phyloP scores from a whole-genome alignment of 2,888 invertebrate genomes.

The Crepidodera aurea region DNA sequence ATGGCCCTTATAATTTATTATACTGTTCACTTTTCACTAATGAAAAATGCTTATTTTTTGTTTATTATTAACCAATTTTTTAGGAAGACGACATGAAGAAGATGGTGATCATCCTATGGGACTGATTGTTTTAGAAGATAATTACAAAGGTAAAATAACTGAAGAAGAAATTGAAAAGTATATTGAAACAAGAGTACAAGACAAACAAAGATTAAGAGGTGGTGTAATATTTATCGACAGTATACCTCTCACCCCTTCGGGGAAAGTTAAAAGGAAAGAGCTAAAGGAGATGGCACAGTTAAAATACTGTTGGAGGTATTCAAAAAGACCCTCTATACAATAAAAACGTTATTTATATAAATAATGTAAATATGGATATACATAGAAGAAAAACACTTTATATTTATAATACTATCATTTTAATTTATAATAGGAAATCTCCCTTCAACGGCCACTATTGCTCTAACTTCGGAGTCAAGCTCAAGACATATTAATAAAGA shows the following conservation, averaged over 20 bases:
- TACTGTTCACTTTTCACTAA: too few species aligned
- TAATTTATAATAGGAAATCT: too few species aligned
- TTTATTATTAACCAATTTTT: neutral
- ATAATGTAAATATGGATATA: too few species aligned
- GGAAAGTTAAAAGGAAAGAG: constrained; percentile 50
- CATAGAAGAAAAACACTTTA: too few species aligned
- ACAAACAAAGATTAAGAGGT: constrained; percentile 51
- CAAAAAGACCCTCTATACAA: constrained; percentile 12
- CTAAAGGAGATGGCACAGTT: constrained; percentile 33
- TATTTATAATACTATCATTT: too few species aligned
- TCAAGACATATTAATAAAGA: too few species aligned
- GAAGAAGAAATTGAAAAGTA: constrained; percentile 50
- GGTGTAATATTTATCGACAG: constrained; percentile 52
- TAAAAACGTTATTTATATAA: neutral
- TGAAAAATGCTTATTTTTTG: too few species aligned
- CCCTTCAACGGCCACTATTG: too few species aligned
- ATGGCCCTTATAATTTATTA: too few species aligned
- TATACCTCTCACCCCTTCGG: constrained; percentile 53
- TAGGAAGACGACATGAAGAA: constrained; percentile 51
- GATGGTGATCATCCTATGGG: constrained; percentile 54
- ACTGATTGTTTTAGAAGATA: constrained; percentile 44
- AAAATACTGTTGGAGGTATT: constrained; percentile 9
- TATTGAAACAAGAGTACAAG: constrained; percentile 50
- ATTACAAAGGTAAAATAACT: constrained; percentile 37
- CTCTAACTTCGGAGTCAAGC: too few species aligned